phyloP scores from a whole-genome alignment of 2,888 invertebrate genomes.

The Ectemnius continuus region DNA sequence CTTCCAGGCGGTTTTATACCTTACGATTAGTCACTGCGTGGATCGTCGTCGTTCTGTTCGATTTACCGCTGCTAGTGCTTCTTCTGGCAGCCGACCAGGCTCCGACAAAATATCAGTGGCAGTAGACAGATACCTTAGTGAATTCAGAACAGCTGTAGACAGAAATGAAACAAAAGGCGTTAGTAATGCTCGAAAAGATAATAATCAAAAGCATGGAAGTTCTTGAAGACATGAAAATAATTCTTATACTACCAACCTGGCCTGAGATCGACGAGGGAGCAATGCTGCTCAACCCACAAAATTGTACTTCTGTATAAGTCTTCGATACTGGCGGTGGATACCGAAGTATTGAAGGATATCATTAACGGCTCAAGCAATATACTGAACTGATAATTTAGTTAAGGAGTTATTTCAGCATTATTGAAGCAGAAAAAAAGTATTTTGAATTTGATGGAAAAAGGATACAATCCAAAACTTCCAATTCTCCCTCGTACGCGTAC shows the following conservation, averaged over 20 bases:
- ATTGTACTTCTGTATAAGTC: constrained; percentile 95
- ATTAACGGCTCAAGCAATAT: constrained; percentile 93
- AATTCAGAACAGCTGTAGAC: constrained; percentile 92
- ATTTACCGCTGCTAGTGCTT: constrained; percentile 88
- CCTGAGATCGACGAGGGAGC: constrained; percentile 94
- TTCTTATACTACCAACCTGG: constrained; percentile 83
- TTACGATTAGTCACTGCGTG: constrained; percentile 62
- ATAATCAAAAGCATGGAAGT: not conserved
- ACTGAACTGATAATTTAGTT: constrained; percentile 85
- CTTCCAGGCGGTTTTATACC: constrained; percentile 38
- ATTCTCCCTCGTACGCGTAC: constrained; percentile 90
- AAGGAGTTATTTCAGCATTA: constrained; percentile 45
- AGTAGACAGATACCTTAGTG: constrained; percentile 92
- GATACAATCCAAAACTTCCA: constrained; percentile 99
- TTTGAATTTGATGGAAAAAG: constrained; percentile 75
- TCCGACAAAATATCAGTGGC: constrained; percentile 95
- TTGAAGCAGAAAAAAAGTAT: constrained; percentile 5
- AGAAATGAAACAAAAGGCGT: constrained; percentile 12
- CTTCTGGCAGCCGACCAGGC: constrained; percentile 92
- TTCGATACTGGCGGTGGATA: constrained; percentile 93
- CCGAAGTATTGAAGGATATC: constrained; percentile 93
- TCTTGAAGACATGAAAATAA: not conserved
- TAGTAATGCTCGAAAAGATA: not conserved
- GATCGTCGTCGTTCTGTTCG: constrained; percentile 69
- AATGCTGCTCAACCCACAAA: constrained; percentile 97